Base-by-base conservation (phyloP, 2,797 vertebrate genomes). In the Scyliorhinus canicula region DNA sequence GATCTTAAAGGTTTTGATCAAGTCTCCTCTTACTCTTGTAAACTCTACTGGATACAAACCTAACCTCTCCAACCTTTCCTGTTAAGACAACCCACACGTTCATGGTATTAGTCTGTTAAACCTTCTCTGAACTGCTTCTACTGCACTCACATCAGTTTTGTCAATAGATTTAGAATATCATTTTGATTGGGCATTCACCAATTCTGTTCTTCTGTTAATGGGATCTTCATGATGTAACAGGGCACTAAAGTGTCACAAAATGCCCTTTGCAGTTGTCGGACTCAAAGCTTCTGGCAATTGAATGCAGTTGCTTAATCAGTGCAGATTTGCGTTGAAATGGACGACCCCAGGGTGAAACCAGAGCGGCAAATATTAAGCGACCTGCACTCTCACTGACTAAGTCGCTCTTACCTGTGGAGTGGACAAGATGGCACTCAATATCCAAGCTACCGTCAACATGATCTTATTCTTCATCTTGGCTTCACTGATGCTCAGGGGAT, bases 381-480 rank as follows among this genome's bases (percentile, higher is more conserved):
- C 16, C 7, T 26, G 2, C 19, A 82, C 79, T 95, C 97, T 95
- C 95, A 94, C 95, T n/a, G 96, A 93, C 95, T 96, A 97, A 1
- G 52, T 95, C 82, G 90, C 52, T 95, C 96, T 97, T 95, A 98
- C 98, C 98, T 98, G 98, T 0, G 98, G 98, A 85, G 97, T 95
- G 0, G 98, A 97, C 95, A 99, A 97, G 95, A 97, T 95, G 0
- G 97, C 95, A 0, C 98, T 98, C 96, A 98, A 98, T 14, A 96
- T 52, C 98, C 98, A 99, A 3, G 98, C 98, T 0, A 95, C 95
- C 0, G 93, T 96, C 95, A 98, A 96, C 98, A 98, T 97, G 57
- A 96, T 96, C 95, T 96, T 97, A 96, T 98, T 98, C 96, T 98
- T 98, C 95, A 96, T 97, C 4, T 97, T 96, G 55, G 98, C 98